These are phyloP conservation scores for Drosophila prolongata DNA, from an alignment of 2,888 invertebrate genomes.

Conservation along the genomic window DNA sequence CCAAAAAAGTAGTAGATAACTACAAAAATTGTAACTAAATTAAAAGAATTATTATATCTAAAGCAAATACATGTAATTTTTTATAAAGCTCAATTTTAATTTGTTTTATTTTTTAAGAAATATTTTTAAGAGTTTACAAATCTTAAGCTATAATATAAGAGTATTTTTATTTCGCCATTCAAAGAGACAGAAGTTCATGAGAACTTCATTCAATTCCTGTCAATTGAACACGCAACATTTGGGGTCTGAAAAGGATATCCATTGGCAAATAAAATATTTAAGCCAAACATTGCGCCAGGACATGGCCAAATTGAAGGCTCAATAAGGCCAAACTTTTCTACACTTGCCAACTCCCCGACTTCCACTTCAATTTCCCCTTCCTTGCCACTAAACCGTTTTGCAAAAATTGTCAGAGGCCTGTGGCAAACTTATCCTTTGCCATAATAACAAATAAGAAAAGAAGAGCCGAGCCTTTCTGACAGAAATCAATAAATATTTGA, in stretches of 20 bases:
- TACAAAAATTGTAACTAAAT: too few species aligned
- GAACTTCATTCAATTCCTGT: slow-evolving; percentile 35
- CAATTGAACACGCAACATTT: slow-evolving; percentile 41
- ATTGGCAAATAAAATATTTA: slow-evolving; percentile 64
- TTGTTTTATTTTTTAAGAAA: too few species aligned
- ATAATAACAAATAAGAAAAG: slow-evolving; percentile 40
- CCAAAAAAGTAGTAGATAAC: background rate
- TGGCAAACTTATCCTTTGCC: slow-evolving; percentile 61
- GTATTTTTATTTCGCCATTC: background rate
- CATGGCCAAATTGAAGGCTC: slow-evolving; percentile 55
- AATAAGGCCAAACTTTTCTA: slow-evolving; percentile 55
- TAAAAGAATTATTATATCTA: too few species aligned
- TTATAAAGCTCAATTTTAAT: too few species aligned
- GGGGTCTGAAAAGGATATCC: slow-evolving; percentile 28
- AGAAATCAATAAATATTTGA: slow-evolving; percentile 79
- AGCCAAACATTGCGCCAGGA: slow-evolving; percentile 58
- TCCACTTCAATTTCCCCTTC: background rate
- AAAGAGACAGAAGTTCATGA: background rate
- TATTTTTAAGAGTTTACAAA: too few species aligned
- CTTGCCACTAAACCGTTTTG: slow-evolving; percentile 70
- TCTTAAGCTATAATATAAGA: background rate
- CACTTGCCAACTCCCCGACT: slow-evolving; percentile 3
- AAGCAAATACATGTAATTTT: too few species aligned
- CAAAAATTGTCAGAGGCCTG: slow-evolving; percentile 59
- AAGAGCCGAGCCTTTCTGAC: slow-evolving; percentile 16